Percentiles rank a stretch among this genome's conserved stretches.
Conservation (phyloP, 2,797 vertebrate genomes). For the Eospalax fontanierii region DNA sequence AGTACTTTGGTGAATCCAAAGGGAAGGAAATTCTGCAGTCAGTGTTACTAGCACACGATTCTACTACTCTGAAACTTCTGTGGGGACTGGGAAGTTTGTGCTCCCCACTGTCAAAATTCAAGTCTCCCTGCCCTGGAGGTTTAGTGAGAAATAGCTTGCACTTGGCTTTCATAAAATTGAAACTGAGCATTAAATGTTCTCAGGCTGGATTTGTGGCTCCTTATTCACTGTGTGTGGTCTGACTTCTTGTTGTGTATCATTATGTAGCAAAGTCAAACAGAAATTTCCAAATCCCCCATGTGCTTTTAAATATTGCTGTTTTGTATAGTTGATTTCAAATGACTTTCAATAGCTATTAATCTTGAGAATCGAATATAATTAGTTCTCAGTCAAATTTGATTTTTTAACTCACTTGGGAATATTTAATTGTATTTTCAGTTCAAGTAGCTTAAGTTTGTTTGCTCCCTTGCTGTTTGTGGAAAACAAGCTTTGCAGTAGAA, state of each 20-base stretch:
- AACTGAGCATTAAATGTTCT: not conserved
- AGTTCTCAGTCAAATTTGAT: constrained; percentile 52
- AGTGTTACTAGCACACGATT: not conserved
- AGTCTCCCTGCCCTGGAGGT: not conserved
- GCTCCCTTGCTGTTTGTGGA: constrained; percentile 9
- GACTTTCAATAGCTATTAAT: constrained; percentile 37
- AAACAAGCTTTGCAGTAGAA: constrained; percentile 23
- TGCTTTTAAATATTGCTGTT: constrained; percentile 48
- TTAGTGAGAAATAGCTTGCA: constrained; percentile 1
- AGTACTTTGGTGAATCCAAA: constrained; percentile 11
- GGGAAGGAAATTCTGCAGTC: not conserved
- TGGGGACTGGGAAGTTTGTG: not conserved
- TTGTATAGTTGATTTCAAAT: constrained; percentile 5
- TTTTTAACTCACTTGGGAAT: not conserved
- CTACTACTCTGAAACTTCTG: not conserved
- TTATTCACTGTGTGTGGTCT: not conserved
- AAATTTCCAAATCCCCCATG: not conserved
- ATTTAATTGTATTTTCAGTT: constrained; percentile 37
- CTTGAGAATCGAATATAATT: constrained; percentile 32
- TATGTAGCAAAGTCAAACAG: not conserved
- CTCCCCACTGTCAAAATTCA: not conserved
- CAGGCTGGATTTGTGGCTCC: not conserved
- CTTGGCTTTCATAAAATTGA: not conserved
- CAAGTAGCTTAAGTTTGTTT: constrained; percentile 29
- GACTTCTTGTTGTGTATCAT: not conserved